Conservation (phyloP, 2,888 invertebrate species). For the Mythimna loreyi region DNA sequence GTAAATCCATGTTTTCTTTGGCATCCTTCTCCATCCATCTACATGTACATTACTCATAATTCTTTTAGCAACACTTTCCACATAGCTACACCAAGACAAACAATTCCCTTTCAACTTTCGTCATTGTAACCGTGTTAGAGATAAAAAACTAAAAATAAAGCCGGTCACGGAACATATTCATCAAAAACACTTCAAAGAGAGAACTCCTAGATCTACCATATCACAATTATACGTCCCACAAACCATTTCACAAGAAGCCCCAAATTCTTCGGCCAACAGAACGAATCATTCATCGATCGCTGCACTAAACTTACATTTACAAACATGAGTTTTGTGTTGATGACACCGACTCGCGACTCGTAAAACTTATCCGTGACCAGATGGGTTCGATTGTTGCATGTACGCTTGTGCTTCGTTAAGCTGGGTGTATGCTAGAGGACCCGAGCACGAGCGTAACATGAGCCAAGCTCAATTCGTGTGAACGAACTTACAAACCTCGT, state of each 20-base stretch:
- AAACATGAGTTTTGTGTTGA: slow-evolving; percentile 7
- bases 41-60: no score
- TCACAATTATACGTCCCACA: slow-evolving; percentile 3
- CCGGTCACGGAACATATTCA: not conserved
- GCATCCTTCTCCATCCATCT: not conserved
- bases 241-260: slow-evolving; percentile 8
- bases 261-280: slow-evolving; percentile 26
- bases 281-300: slow-evolving; percentile 28
- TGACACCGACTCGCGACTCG: slow-evolving; percentile 14
- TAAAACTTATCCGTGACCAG: slow-evolving; percentile 49
- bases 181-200: slow-evolving; percentile 4
- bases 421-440: no score
- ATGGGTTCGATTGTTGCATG: slow-evolving; percentile 37
- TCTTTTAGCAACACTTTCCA: no score
- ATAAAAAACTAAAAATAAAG: no score
- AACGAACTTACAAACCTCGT: no score
- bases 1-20: not conserved
- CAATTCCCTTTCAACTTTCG: no score
- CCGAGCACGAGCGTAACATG: no score
- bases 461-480: no score
- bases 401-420: slow-evolving; percentile 5
- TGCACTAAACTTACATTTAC: slow-evolving; percentile 31
- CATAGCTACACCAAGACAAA: no score
- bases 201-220: not conserved
- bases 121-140: no score